A percentile compares a stretch with the other conserved stretches of the same genome.
These are phyloP conservation scores for Protosalanx chinensis DNA, from an alignment of 2,797 vertebrate genomes.

Conservation along the genomic window DNA sequence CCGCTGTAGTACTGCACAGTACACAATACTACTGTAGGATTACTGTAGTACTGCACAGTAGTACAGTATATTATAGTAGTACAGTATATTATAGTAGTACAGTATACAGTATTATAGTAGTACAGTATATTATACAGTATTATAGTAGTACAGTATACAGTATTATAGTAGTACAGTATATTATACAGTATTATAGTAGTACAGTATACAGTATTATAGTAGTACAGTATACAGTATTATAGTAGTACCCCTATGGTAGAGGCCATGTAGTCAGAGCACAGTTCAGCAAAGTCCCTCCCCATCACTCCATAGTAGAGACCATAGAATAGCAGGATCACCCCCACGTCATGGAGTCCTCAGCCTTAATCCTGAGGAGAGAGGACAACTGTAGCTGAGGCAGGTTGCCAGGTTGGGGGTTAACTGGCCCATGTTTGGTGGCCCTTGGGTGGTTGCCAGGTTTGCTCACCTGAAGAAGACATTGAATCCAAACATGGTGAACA, in stretches of 20 bases:
- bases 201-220: conserved; percentile 10
- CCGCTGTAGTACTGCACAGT: conserved; percentile 68
- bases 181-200: not conserved
- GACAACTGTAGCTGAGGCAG: too few species aligned
- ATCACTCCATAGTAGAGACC: conserved; percentile 97
- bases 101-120: conserved; percentile 26
- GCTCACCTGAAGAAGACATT: conserved; percentile 95
- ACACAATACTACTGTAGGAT: not conserved
- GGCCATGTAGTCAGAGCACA: conserved; percentile 99
- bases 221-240: conserved; percentile 27
- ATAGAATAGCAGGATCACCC: conserved; percentile 95
- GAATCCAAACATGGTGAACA: conserved; percentile 98
- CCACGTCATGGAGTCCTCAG: conserved; percentile 97
- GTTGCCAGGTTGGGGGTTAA: too few species aligned
- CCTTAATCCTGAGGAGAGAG: conserved; percentile 82
- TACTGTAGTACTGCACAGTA: not conserved
- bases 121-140: conserved; percentile 21
- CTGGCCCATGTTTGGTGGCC: not conserved
- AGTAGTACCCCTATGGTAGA: conserved; percentile 92
- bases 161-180: conserved; percentile 36
- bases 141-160: not conserved
- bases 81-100: not conserved
- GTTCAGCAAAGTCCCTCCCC: conserved; percentile 96
- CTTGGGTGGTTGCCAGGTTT: too few species aligned
- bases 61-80: not conserved